Evolutionary conservation across 2,888 invertebrate species (phyloP).

Genomic region (Synergus umbraculus): DNA sequence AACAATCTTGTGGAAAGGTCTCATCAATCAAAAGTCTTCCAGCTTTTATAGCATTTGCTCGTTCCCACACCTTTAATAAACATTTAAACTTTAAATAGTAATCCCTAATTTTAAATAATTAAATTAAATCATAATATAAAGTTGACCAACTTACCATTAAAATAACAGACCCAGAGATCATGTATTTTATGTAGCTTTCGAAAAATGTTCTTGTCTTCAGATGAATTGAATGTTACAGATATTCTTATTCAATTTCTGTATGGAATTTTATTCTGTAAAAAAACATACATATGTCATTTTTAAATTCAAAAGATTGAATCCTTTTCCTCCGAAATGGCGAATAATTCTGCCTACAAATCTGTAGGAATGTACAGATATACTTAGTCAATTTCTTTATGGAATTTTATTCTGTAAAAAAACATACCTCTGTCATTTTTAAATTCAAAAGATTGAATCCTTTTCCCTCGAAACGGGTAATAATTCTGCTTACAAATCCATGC

Average conservation of each 20-base stretch:
- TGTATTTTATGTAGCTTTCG: constrained; percentile 19
- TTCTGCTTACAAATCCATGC: constrained; percentile 95
- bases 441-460: constrained; percentile 98
- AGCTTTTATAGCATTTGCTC: constrained; percentile 2
- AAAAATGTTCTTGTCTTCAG: neutral
- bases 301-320: constrained; percentile 96
- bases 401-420: neutral
- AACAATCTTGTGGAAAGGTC: constrained; percentile 28
- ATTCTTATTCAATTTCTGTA: neutral
- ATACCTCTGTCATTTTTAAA: constrained; percentile 93
- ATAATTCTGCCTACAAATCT: constrained; percentile 97
- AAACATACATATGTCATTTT: constrained; percentile 90
- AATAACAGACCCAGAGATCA: constrained; percentile 16
- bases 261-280: neutral
- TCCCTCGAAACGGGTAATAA: constrained; percentile 96
- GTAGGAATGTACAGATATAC: neutral
- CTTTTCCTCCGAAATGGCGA: constrained; percentile 96
- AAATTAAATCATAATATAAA: neutral
- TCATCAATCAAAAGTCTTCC: constrained; percentile 18
- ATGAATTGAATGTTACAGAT: constrained; percentile 2
- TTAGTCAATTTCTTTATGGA: too few species aligned
- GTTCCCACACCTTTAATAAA: constrained; percentile 17
- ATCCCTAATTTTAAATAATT: neutral
- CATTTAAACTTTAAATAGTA: neutral
- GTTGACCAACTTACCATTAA: neutral